Conservation (phyloP, 2,888 invertebrate species). For the Hirtodrosophila histrioides region DNA sequence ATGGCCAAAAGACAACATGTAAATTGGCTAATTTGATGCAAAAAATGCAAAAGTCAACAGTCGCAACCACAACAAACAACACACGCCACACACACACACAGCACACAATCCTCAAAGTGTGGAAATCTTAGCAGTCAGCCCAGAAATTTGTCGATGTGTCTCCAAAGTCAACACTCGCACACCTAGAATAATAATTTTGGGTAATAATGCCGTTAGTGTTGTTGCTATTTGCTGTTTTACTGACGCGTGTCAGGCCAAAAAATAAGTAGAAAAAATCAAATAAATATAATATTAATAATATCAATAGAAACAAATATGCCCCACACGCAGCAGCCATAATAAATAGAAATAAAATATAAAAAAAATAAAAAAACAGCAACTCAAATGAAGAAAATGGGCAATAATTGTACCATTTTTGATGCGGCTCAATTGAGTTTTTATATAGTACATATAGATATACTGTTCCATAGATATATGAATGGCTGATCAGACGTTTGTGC, state of each 20-base stretch:
- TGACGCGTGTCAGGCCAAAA: constrained; percentile 31
- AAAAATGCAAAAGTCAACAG: constrained; percentile 18
- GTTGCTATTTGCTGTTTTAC: constrained; percentile 2
- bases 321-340: constrained; percentile 52
- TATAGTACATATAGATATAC: constrained; percentile 7
- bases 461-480: neutral
- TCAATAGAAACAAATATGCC: constrained; percentile 13
- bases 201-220: constrained; percentile 32
- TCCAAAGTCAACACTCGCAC: constrained; percentile 1
- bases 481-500: neutral
- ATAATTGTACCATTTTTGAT: constrained; percentile 53
- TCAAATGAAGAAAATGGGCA: constrained; percentile 53
- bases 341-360: constrained; percentile 1
- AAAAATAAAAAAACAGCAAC: constrained; percentile 26
- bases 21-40: constrained; percentile 41
- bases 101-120: constrained; percentile 16
- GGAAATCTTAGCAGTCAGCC: constrained; percentile 11
- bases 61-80: constrained; percentile 1
- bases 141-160: neutral
- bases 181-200: constrained; percentile 41
- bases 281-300: constrained; percentile 18
- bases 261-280: constrained; percentile 4
- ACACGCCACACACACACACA: neutral
- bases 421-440: constrained; percentile 23
- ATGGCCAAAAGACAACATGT: constrained; percentile 24